A percentile compares a stretch with the other conserved stretches of the same genome.
These are phyloP conservation scores for Omphaloscelis lunosa DNA, from an alignment of 2,888 invertebrate genomes.

Conservation along the genomic window DNA sequence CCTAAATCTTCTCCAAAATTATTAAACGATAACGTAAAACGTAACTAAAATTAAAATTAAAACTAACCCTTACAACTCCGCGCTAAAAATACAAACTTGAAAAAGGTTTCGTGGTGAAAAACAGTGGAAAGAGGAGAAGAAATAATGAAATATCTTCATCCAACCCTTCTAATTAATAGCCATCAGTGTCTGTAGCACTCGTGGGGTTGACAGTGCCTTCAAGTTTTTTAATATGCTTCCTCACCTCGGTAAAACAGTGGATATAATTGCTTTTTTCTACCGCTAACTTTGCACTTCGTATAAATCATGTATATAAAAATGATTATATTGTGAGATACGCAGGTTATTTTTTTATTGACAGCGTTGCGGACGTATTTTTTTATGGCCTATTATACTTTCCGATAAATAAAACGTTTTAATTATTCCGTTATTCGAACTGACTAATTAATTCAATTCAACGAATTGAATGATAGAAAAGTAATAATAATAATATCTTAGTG, in stretches of 20 bases:
- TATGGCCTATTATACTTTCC: too few species aligned
- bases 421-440: too few species aligned
- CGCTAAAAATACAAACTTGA: slow-evolving; percentile 61
- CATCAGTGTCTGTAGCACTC: slow-evolving; percentile 90
- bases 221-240: slow-evolving; percentile 90
- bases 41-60: not conserved
- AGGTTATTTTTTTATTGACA: too few species aligned
- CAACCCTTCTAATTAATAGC: slow-evolving; percentile 91
- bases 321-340: too few species aligned
- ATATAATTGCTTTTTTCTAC: slow-evolving; percentile 88
- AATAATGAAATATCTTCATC: slow-evolving; percentile 90
- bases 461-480: too few species aligned
- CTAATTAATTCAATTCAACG: too few species aligned
- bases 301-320: too few species aligned
- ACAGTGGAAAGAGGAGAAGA: slow-evolving; percentile 77
- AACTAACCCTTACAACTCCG: slow-evolving; percentile 41
- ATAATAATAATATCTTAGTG: too few species aligned
- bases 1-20: not conserved
- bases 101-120: slow-evolving; percentile 66
- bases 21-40: not conserved
- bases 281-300: slow-evolving; percentile 79
- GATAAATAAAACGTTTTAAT: too few species aligned
- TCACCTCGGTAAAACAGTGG: slow-evolving; percentile 88
- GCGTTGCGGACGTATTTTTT: too few species aligned
- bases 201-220: slow-evolving; percentile 87